These are phyloP conservation scores for Henricia sp. DNA, from an alignment of 53 echinoderm and acorn worm species.

Conservation along the genomic window DNA sequence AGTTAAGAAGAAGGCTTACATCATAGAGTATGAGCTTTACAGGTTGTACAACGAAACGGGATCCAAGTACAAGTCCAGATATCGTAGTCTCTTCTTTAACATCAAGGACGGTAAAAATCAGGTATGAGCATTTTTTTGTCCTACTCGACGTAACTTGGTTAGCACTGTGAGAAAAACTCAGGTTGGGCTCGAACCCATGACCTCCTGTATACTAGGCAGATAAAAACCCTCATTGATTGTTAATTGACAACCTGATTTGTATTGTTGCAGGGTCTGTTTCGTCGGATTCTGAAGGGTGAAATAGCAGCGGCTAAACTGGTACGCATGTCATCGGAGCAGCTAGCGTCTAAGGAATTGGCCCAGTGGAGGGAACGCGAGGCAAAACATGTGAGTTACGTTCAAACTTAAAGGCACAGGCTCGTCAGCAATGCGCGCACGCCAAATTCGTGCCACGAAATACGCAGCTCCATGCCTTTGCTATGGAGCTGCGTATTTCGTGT, in stretches of 20 bases:
- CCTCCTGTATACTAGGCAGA: no score
- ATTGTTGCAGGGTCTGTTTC: slow-evolving; percentile 91
- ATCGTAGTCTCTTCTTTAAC: slow-evolving; percentile 97
- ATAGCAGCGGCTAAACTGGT: slow-evolving; percentile 85
- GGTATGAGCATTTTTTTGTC: slow-evolving; percentile 64
- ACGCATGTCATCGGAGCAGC: slow-evolving; percentile 92
- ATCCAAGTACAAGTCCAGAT: slow-evolving; percentile 93
- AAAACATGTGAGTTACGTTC: slow-evolving; percentile 92
- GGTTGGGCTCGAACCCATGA: no score
- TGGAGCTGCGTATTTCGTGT: no score
- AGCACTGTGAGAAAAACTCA: no score
- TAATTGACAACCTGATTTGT: background rate
- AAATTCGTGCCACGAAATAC: no score
- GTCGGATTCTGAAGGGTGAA: slow-evolving; percentile 85
- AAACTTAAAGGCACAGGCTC: no score
- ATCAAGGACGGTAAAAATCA: slow-evolving; percentile 93
- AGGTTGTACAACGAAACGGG: slow-evolving; percentile 86
- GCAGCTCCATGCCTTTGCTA: no score
- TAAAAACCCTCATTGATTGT: no score
- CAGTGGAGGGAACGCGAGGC: slow-evolving; percentile 96
- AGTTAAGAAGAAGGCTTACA: slow-evolving; percentile 76
- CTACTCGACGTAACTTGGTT: no score
- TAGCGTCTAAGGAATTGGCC: slow-evolving; percentile 93
- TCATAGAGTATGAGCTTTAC: slow-evolving; percentile 86
- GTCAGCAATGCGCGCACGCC: no score